Conservation (phyloP, 2,113 vertebrate species). For the Meles meles region DNA sequence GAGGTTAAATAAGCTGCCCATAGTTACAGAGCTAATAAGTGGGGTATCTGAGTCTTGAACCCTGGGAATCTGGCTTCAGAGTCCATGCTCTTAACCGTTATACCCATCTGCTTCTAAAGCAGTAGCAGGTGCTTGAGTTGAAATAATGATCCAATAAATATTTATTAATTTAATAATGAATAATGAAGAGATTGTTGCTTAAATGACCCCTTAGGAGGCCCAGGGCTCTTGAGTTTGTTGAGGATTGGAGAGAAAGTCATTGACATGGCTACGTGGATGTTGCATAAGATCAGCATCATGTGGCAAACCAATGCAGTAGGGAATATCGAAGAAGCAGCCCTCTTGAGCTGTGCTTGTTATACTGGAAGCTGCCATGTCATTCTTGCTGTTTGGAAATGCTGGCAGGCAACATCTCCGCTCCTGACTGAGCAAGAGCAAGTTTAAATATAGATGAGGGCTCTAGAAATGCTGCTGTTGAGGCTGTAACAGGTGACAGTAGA, state of each 20-base stretch:
- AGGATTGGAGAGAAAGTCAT: not conserved
- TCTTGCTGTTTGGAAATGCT: conserved; percentile 49
- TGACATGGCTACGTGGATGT: not conserved
- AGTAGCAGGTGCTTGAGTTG: not conserved
- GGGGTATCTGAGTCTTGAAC: not conserved
- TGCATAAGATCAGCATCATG: not conserved
- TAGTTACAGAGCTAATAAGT: not conserved
- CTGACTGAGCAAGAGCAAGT: conserved; percentile 72
- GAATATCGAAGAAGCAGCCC: not conserved
- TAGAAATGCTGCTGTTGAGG: conserved; percentile 55
- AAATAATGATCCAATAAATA: not conserved
- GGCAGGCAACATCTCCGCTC: conserved; percentile 37
- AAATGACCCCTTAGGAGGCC: not conserved
- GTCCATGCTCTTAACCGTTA: not conserved
- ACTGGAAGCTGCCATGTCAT: not conserved
- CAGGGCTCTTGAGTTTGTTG: not conserved
- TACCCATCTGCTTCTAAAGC: not conserved
- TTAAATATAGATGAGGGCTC: conserved; percentile 78
- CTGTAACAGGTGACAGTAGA: conserved; percentile 56
- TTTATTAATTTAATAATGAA: conserved; percentile 27
- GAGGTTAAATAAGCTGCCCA: not conserved
- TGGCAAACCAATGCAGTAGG: not conserved
- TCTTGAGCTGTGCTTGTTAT: not conserved
- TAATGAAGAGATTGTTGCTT: not conserved
- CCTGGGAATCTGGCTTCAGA: not conserved